phyloP scores from a whole-genome alignment of 1,140 invertebrate genomes.

The Triops longicaudatus region DNA sequence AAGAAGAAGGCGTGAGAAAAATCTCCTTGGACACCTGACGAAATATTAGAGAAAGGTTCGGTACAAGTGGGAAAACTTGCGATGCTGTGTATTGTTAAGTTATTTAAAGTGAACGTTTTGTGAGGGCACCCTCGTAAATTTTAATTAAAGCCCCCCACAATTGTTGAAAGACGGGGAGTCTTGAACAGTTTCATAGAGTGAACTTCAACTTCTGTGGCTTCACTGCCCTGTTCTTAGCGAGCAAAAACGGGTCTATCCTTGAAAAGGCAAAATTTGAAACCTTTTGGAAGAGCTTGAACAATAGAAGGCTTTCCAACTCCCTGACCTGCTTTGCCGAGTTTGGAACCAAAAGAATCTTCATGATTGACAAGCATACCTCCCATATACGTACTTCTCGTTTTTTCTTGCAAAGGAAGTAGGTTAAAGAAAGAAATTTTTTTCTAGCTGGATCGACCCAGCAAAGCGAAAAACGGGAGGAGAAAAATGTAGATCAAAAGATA shows the following conservation, averaged over 20 bases:
- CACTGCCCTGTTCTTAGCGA: not conserved
- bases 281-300: not conserved
- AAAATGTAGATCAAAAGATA: no score
- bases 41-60: not conserved
- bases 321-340: not conserved
- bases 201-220: not conserved
- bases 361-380: constrained; percentile 4
- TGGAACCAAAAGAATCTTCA: not conserved
- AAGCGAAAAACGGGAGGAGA: not conserved
- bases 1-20: not conserved
- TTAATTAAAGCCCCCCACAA: not conserved
- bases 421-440: not conserved
- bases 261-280: not conserved
- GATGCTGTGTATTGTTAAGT: not conserved
- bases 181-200: not conserved
- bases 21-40: not conserved
- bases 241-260: not conserved
- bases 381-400: not conserved
- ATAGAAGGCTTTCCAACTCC: not conserved
- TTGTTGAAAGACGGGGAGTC: not conserved
- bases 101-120: not conserved
- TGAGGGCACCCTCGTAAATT: not conserved
- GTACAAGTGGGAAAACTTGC: not conserved
- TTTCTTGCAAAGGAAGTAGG: not conserved
- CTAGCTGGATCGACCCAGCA: not conserved